Base-by-base conservation (phyloP, 2,113 vertebrate species). In the Pteronura brasiliensis region DNA sequence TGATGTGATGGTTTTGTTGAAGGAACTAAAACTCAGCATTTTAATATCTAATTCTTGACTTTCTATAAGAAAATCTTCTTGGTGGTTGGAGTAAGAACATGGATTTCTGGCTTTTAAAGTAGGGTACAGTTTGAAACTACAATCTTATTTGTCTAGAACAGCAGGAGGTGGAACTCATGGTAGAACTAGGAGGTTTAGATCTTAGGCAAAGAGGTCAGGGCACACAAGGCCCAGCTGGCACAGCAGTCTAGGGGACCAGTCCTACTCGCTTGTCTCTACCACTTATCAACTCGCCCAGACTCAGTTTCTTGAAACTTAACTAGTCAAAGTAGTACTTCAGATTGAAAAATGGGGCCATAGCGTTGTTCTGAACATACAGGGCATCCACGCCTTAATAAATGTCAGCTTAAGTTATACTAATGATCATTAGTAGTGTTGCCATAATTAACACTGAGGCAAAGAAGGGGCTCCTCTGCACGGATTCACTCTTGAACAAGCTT, bases 71-170 rank as follows among this genome's bases (percentile, higher is more conserved):
- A 93, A 93, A 81, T 7, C 25, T 82, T 71, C 61, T 74, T 95
- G 47, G 31, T 77, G 6, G 17, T 59, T 59, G 34, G 93, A 59
- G 12, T 85, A 21, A 72, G 71, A 81, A 44, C 74, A 31, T 84
- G 83, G 17, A 77, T 97, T 97, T 96, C 59, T 81, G 55, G 71
- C 77, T 88, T 97, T 92, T 74, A 52, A 90, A 95, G 80, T 81
- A 36, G 61, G 42, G 39, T 67, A 25, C 80, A 25, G 57, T 92
- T 94, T n/a, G 52, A 79, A 93, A 67, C 23, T 34, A 39, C 12
- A 49, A 4, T 74, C 34, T 95, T 71, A 25, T 25, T 87, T 86
- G 39, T 94, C 47, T 67, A 31, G 76, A 92, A 81, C n/a, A 69
- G 25, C 29, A 92, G 74, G 47, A 11, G n/a, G 14, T 42, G 36